phyloP scores from a whole-genome alignment of 2,888 invertebrate species.

The Lasioglossum oenotherae region DNA sequence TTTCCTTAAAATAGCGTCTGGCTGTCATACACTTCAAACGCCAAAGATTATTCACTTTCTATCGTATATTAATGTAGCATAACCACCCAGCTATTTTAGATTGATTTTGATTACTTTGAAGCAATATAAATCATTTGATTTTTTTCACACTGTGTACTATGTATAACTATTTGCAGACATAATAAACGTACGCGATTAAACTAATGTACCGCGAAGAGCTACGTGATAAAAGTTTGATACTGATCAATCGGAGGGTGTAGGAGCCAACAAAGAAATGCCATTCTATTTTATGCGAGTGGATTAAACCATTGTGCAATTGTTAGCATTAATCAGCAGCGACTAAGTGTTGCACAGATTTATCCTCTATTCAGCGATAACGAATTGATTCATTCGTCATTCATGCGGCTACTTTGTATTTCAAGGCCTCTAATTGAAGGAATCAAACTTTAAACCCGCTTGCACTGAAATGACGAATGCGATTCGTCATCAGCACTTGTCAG shows the following conservation, averaged over 20 bases:
- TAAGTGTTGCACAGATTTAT: background rate
- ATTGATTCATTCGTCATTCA: background rate
- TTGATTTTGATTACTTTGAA: background rate
- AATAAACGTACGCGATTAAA: background rate
- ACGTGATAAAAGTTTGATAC: background rate
- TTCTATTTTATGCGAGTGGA: background rate
- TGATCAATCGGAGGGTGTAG: background rate
- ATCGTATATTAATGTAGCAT: too few relatives aligned
- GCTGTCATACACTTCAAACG: background rate
- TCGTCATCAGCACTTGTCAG: background rate
- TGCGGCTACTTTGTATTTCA: background rate
- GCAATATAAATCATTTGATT: background rate
- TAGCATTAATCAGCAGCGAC: background rate
- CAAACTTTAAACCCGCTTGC: background rate
- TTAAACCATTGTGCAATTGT: constrained; percentile 2
- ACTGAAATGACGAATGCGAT: background rate
- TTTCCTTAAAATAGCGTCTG: background rate
- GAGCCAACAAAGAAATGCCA: background rate
- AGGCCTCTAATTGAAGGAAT: background rate
- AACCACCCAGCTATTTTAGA: background rate
- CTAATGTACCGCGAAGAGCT: background rate
- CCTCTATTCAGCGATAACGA: constrained; percentile 5
- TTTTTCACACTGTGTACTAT: too few relatives aligned
- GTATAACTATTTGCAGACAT: background rate
- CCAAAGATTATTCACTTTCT: background rate